phyloP scores from a whole-genome alignment of 1,140 invertebrate species.

The Cydia amplana region DNA sequence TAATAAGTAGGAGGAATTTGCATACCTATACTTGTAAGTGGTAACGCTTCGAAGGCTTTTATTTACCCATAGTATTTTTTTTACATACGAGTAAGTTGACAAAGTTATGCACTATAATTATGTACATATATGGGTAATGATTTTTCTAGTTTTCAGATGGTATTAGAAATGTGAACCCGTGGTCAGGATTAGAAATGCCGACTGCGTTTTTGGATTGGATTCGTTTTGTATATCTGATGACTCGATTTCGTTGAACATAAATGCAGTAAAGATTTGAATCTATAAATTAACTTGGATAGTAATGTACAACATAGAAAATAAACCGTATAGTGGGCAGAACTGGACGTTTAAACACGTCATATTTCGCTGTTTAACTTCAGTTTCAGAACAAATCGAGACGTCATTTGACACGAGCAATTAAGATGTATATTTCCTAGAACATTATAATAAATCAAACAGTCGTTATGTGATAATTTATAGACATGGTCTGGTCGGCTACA shows the following conservation, averaged over 20 bases:
- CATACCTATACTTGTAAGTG: no score
- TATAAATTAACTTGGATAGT: not conserved
- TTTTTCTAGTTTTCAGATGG: no score
- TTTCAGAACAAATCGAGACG: not conserved
- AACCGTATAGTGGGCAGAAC: not conserved
- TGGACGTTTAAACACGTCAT: slow-evolving; percentile 4
- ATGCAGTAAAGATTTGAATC: not conserved
- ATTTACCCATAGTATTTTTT: no score
- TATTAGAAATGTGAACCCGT: no score
- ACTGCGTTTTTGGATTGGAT: no score
- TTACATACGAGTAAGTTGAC: no score
- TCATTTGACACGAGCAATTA: slow-evolving; percentile 15
- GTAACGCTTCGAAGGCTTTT: no score
- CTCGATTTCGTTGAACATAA: not conserved
- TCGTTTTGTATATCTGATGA: no score
- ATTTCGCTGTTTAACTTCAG: not conserved
- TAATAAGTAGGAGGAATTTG: not conserved
- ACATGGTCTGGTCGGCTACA: not conserved
- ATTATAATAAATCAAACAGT: slow-evolving; percentile 8
- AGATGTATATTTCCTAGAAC: slow-evolving; percentile 11
- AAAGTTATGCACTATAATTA: no score
- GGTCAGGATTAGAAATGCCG: no score
- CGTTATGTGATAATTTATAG: slow-evolving; percentile 17
- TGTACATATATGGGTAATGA: no score
- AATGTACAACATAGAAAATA: not conserved